Evolutionary conservation across 2,888 invertebrate genomes (phyloP).

Genomic region (Caenorhabditis panamensis): DNA sequence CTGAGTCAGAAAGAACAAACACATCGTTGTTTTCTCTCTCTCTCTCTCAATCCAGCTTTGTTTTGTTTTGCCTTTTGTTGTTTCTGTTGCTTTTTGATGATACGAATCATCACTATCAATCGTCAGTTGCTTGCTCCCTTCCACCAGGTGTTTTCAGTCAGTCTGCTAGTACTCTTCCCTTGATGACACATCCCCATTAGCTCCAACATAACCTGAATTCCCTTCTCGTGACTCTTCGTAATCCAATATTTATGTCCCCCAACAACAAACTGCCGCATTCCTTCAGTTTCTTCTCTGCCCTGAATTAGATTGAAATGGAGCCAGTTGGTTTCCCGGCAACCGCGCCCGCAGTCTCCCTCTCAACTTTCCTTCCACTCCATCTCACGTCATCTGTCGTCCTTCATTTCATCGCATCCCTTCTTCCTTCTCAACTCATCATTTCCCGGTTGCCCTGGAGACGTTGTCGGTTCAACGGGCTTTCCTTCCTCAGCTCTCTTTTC

Average conservation of each 20-base stretch:
- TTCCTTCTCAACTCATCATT: slow-evolving; percentile 18
- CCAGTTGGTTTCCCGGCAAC: slow-evolving; percentile 21
- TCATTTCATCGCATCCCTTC: slow-evolving; percentile 47
- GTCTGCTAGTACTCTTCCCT: background rate
- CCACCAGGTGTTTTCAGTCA: slow-evolving; percentile 10
- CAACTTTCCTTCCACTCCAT: background rate
- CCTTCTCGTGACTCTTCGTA: background rate
- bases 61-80: slow-evolving; percentile 39
- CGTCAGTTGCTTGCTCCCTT: slow-evolving; percentile 14
- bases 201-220: background rate
- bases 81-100: slow-evolving; percentile 28
- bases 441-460: slow-evolving; percentile 39
- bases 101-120: slow-evolving; percentile 30
- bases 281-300: background rate
- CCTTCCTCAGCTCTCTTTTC: background rate
- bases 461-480: slow-evolving; percentile 9
- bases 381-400: slow-evolving; percentile 33
- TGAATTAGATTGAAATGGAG: slow-evolving; percentile 8
- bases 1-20: slow-evolving; percentile 25
- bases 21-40: no score
- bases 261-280: background rate
- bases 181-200: background rate
- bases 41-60: slow-evolving; percentile 29
- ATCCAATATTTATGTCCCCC: background rate
- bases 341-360: background rate